Evolutionary conservation across 53 echinoderm and acorn worm genomes (phyloP).

Genomic region (Paracentrotus lividus): DNA sequence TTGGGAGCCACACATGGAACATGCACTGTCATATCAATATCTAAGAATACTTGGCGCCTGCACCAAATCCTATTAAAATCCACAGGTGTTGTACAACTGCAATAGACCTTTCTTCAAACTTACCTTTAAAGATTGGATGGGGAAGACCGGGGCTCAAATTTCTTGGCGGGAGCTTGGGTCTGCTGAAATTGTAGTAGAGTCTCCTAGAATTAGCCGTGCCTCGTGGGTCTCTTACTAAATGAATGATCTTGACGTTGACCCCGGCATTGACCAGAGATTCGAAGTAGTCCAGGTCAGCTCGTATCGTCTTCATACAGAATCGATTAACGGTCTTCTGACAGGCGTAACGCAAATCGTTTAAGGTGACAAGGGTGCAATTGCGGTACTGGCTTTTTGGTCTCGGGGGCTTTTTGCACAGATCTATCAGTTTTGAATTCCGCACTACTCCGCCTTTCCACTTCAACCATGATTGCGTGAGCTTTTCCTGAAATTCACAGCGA

Average conservation of each 20-base stretch:
- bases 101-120: background rate
- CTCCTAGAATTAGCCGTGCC: constrained; percentile 91
- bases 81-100: background rate
- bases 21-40: no score
- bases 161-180: background rate
- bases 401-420: constrained; percentile 63
- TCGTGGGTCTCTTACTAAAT: constrained; percentile 90
- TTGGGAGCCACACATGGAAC: no score
- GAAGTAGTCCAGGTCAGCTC: constrained; percentile 81
- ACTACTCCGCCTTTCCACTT: constrained; percentile 75
- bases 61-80: no score
- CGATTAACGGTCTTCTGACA: background rate
- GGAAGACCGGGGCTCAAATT: background rate
- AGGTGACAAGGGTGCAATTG: constrained; percentile 6
- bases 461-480: constrained; percentile 64
- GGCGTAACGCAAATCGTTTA: background rate
- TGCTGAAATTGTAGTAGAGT: constrained; percentile 71
- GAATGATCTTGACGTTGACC: constrained; percentile 89
- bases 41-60: no score
- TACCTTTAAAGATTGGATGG: background rate
- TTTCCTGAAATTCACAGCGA: constrained; percentile 74
- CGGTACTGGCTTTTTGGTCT: constrained; percentile 41
- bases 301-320: constrained; percentile 83
- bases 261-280: constrained; percentile 77
- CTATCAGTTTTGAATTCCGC: constrained; percentile 69